Percentiles rank a stretch among this genome's conserved stretches.
Conservation (phyloP, 1,140 invertebrate species). For the Ruditapes philippinarum region DNA sequence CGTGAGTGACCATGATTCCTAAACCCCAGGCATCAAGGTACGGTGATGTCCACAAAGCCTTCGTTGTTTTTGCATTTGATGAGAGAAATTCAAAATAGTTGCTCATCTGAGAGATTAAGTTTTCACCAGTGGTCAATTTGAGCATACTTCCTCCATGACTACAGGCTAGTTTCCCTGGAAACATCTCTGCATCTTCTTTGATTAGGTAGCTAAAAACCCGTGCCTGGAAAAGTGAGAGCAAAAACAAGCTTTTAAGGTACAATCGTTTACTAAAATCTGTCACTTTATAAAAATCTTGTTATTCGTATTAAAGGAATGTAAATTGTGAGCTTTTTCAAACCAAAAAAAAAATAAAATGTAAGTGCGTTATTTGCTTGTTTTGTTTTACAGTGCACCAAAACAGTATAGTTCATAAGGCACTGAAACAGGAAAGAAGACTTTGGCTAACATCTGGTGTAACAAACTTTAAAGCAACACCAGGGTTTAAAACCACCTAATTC, state of each 20-base stretch:
- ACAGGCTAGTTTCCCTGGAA: conserved; percentile 86
- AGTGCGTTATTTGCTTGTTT: too few relatives aligned
- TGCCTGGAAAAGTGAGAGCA: conserved; percentile 82
- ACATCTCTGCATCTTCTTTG: conserved; percentile 86
- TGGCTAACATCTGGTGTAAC: too few relatives aligned
- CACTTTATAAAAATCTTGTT: too few relatives aligned
- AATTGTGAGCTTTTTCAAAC: too few relatives aligned
- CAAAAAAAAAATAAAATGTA: too few relatives aligned
- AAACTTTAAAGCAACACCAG: too few relatives aligned
- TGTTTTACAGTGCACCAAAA: too few relatives aligned
- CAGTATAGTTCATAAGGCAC: too few relatives aligned
- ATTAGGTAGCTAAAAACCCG: conserved; percentile 87
- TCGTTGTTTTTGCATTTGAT: conserved; percentile 83
- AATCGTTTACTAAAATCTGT: too few relatives aligned
- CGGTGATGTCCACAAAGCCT: conserved; percentile 87
- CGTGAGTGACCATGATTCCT: conserved; percentile 87
- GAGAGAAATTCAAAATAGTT: conserved; percentile 87
- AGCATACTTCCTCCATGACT: conserved; percentile 85
- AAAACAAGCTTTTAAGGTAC: neutral
- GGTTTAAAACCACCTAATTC: too few relatives aligned
- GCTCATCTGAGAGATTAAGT: conserved; percentile 87
- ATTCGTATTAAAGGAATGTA: too few relatives aligned
- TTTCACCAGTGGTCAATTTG: conserved; percentile 86
- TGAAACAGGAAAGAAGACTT: too few relatives aligned
- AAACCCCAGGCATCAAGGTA: conserved; percentile 87